Conservation (phyloP, 2,113 vertebrate species). For the Anhinga anhinga region DNA sequence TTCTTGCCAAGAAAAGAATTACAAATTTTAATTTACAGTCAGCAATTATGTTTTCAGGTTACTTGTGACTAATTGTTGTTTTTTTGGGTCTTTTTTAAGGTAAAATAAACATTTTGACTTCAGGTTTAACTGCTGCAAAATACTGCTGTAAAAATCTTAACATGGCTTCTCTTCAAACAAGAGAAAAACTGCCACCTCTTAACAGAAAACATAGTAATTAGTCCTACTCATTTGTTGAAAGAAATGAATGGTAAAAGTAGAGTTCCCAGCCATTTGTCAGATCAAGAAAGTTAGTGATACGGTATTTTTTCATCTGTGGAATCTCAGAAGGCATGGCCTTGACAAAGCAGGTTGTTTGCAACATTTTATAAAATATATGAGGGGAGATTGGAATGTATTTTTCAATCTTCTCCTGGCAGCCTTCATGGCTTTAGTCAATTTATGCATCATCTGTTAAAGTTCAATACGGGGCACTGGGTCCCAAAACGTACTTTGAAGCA, state of each 20-base stretch:
- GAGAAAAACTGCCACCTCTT: not conserved
- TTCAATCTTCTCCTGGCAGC: conserved; percentile 4
- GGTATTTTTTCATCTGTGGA: not conserved
- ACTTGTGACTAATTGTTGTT: not conserved
- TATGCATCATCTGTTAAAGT: conserved; percentile 44
- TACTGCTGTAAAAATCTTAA: not conserved
- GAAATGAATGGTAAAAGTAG: not conserved
- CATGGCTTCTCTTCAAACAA: not conserved
- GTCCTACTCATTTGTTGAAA: not conserved
- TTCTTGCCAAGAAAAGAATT: not conserved
- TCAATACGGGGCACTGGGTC: not conserved
- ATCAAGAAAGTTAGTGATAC: not conserved
- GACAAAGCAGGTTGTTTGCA: not conserved
- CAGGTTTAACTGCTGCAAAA: not conserved
- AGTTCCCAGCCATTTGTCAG: not conserved
- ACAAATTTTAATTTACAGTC: not conserved
- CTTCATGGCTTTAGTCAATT: conserved; percentile 26
- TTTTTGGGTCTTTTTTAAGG: not conserved
- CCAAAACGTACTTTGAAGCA: conserved; percentile 25
- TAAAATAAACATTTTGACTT: not conserved
- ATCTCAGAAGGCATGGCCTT: not conserved
- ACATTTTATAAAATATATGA: not conserved
- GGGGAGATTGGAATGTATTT: not conserved
- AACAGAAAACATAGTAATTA: not conserved
- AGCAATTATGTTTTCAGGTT: not conserved